Evolutionary conservation across 2,113 vertebrate genomes (phyloP).

Genomic region (Proteles cristata): DNA sequence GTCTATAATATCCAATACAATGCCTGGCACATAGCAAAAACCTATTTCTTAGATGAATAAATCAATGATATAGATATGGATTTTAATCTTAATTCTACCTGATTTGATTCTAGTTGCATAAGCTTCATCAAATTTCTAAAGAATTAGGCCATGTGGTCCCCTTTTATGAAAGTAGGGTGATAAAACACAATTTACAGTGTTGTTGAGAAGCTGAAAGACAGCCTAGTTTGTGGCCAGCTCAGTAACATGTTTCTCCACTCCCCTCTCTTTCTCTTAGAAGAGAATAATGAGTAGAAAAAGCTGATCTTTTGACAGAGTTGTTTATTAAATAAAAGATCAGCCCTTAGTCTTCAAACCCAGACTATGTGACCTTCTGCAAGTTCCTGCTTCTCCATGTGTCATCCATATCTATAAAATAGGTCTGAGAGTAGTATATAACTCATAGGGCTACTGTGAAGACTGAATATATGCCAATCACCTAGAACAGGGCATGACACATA

Average conservation of each 20-base stretch:
- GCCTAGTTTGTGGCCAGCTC: background rate
- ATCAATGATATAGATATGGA: background rate
- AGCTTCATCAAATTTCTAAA: background rate
- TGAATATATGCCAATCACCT: background rate
- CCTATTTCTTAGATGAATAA: background rate
- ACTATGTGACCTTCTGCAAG: background rate
- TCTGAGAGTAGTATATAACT: background rate
- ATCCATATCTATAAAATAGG: background rate
- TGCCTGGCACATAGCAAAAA: background rate
- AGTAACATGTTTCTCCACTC: background rate
- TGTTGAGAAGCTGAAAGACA: background rate
- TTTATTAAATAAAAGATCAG: background rate
- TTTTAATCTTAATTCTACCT: background rate
- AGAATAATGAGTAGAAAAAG: background rate
- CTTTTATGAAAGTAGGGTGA: background rate
- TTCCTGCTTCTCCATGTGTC: background rate
- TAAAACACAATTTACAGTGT: background rate
- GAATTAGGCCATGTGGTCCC: background rate
- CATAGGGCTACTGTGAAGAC: background rate
- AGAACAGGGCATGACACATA: background rate
- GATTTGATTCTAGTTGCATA: background rate
- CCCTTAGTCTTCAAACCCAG: background rate
- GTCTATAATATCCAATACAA: background rate
- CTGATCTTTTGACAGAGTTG: background rate
- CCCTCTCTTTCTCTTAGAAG: background rate